These are phyloP conservation scores for Monopis laevigella DNA, from an alignment of 2,888 invertebrate species.

Conservation along the genomic window DNA sequence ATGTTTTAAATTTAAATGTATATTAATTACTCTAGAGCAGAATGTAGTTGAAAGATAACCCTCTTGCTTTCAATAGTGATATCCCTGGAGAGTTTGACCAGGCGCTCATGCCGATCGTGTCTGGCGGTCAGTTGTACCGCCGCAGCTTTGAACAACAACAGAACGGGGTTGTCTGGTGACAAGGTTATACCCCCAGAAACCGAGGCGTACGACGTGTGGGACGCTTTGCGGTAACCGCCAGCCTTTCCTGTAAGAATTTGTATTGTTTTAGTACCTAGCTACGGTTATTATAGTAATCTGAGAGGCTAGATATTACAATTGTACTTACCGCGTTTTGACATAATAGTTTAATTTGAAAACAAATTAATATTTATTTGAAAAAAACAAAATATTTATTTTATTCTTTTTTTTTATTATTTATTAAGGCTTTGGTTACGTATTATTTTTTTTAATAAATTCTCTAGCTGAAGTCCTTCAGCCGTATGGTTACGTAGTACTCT, in stretches of 20 bases:
- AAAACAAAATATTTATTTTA: too few relatives aligned
- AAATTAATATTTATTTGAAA: too few relatives aligned
- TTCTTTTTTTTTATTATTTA: too few relatives aligned
- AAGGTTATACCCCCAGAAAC: neutral
- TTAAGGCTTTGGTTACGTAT: too few relatives aligned
- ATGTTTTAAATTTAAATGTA: too few relatives aligned
- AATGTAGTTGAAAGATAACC: constrained; percentile 87
- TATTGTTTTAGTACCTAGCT: neutral
- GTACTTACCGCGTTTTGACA: neutral
- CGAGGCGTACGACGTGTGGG: neutral
- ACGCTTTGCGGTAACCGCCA: too few relatives aligned
- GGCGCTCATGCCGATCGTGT: constrained; percentile 84
- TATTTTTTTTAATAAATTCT: too few relatives aligned
- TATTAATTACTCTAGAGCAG: constrained; percentile 41
- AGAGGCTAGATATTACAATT: constrained; percentile 23
- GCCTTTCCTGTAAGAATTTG: neutral
- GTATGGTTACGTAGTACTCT: too few relatives aligned
- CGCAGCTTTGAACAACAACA: constrained; percentile 72
- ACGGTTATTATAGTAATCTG: too few relatives aligned
- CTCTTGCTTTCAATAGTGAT: constrained; percentile 91
- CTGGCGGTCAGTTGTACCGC: constrained; percentile 75
- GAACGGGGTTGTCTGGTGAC: constrained; percentile 51
- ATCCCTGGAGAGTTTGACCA: constrained; percentile 84
- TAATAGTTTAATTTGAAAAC: too few relatives aligned
- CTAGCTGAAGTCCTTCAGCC: too few relatives aligned